Conservation (phyloP, 2,797 vertebrate species). For the Chelon auratus region DNA sequence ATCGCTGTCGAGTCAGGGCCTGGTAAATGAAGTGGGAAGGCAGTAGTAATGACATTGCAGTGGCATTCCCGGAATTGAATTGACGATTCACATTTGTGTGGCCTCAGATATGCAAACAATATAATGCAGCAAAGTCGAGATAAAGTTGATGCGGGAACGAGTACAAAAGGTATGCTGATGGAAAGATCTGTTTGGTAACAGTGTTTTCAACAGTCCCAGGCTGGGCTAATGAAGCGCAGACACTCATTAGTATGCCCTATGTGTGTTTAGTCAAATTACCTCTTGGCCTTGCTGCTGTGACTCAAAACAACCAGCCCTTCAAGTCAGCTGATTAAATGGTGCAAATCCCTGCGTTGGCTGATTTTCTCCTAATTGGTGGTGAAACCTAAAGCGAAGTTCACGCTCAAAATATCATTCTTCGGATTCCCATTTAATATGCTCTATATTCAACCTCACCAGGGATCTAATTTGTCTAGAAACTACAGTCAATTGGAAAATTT, state of each 20-base stretch:
- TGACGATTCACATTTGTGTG: constrained; percentile 54
- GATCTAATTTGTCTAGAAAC: constrained; percentile 51
- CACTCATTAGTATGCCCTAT: constrained; percentile 75
- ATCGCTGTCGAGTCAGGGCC: constrained; percentile 58
- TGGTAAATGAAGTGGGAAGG: constrained; percentile 68
- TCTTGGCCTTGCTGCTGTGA: constrained; percentile 62
- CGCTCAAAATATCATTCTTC: constrained; percentile 46
- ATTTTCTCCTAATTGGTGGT: constrained; percentile 64
- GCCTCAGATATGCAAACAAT: constrained; percentile 51
- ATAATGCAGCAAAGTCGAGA: constrained; percentile 42
- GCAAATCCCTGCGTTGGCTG: constrained; percentile 47
- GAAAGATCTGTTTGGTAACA: constrained; percentile 57
- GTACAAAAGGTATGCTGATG: constrained; percentile 48
- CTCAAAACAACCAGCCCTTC: constrained; percentile 70
- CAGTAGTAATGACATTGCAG: constrained; percentile 57
- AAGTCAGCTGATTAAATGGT: constrained; percentile 75
- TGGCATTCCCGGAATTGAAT: constrained; percentile 47
- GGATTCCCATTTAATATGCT: constrained; percentile 40
- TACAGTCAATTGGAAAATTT: constrained; percentile 38
- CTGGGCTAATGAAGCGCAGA: constrained; percentile 63
- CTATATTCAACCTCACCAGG: constrained; percentile 41
- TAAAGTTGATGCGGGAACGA: constrained; percentile 32
- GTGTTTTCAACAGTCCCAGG: constrained; percentile 54
- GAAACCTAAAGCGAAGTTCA: constrained; percentile 60
- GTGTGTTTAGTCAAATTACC: constrained; percentile 75